Base-by-base conservation (phyloP, 2,113 vertebrate species). In the Shinisaurus crocodilurus region DNA sequence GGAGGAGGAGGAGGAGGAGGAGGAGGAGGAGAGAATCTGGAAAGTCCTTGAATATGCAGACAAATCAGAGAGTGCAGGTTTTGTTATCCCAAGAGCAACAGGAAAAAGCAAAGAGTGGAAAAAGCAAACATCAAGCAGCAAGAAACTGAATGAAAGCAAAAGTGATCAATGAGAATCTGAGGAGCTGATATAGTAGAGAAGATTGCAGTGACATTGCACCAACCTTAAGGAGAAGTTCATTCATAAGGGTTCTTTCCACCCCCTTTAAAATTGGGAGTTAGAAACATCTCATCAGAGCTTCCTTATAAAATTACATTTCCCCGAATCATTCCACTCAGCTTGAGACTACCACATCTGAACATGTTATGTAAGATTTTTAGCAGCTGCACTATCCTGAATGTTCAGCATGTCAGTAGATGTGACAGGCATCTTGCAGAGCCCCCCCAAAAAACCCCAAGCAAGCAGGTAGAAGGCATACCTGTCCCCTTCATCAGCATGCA, bases 401-500 rank as follows among this genome's bases (percentile, higher is more conserved):
- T 72, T 87, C 57, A 74, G 84, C n/a, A 60, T 82, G 65, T 82
- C 84, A 72, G 48, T 29, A 48, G 54, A 85, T 82, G 85, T 74
- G 89, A 82, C 77, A 74, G 54, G 67, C 77, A 65, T 34, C 37
- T 87, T 40, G 79, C 32, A 63, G 40, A 74, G 10, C 74, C 65
- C 48, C 54, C 29, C 18, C 4, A 48, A 5, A 63, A 54, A 63
- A 63, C 32, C n/a, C 32, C 29, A 16, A 20, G 63, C 27, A 89
- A 75, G 75, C 75, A 57, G 77, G 85, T 37, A 65, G 16, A 27
- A 87, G 57, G 54, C 34, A 87, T 81, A 50, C 18, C 50, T 48
- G 29, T 70, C 77, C 63, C 75, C 77, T 90, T 87, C 84, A 90
- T 90, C 81, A 77, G 70, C 43, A 83, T 87, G 69, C 79, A 27